Conservation (phyloP, 1,140 invertebrate species). For the Procambarus virginalis region DNA sequence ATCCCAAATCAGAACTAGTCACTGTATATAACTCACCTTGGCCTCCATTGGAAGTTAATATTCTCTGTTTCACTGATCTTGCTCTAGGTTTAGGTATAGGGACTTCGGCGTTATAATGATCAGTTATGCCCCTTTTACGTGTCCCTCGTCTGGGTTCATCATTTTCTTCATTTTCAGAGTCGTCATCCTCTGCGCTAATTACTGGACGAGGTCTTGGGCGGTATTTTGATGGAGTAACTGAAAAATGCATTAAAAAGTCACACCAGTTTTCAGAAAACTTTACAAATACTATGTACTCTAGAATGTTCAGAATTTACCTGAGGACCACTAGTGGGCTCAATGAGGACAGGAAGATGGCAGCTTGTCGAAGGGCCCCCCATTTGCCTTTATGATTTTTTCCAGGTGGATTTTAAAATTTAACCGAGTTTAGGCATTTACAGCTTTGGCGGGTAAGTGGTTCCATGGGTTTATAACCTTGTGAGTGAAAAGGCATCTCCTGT, state of each 20-base stretch:
- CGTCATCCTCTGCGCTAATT: slow-evolving; percentile 20
- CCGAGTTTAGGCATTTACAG: too few relatives aligned
- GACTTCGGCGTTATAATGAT: slow-evolving; percentile 38
- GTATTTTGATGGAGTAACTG: slow-evolving; percentile 58
- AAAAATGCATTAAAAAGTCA: not conserved
- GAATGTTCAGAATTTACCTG: too few relatives aligned
- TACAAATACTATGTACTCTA: not conserved
- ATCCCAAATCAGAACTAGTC: too few relatives aligned
- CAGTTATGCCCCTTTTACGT: slow-evolving; percentile 27
- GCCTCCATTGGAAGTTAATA: slow-evolving; percentile 32
- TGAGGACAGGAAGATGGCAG: too few relatives aligned
- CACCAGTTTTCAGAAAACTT: not conserved
- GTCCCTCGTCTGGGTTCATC: slow-evolving; percentile 52
- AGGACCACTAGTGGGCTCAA: too few relatives aligned
- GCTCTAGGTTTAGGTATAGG: slow-evolving; percentile 31
- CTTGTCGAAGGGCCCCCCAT: too few relatives aligned
- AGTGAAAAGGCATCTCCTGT: too few relatives aligned
- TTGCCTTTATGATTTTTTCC: too few relatives aligned
- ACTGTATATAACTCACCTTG: slow-evolving; percentile 22
- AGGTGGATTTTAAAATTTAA: too few relatives aligned
- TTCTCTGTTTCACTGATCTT: slow-evolving; percentile 46
- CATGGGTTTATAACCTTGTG: too few relatives aligned
- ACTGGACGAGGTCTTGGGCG: slow-evolving; percentile 32
- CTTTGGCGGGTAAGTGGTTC: too few relatives aligned
- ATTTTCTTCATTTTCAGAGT: slow-evolving; percentile 57